These are phyloP conservation scores for Lumbricus terrestris DNA, from an alignment of 2,888 invertebrate genomes.

Conservation along the genomic window DNA sequence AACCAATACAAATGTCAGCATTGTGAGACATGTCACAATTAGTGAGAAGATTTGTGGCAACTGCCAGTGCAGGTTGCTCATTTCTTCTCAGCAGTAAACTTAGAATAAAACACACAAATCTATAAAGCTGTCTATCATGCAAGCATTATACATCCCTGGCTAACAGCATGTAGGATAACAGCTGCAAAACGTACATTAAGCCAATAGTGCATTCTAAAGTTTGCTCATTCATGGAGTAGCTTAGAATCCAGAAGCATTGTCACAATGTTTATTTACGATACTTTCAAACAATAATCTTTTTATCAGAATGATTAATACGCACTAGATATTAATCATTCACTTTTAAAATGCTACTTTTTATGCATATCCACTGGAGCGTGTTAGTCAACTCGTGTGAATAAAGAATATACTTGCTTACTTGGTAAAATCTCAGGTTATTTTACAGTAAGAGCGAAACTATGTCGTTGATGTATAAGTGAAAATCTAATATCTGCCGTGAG, in stretches of 20 bases:
- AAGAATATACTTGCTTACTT: no score
- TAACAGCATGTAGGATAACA: neutral
- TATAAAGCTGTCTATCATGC: neutral
- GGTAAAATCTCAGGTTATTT: neutral
- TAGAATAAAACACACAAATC: neutral
- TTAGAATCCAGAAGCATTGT: neutral
- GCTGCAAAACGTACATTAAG: neutral
- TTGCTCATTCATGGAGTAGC: neutral
- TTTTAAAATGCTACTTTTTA: no score
- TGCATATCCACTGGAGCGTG: no score
- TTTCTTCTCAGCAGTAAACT: neutral
- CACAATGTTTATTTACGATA: no score
- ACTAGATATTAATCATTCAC: no score
- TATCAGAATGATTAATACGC: no score
- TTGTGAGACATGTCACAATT: neutral
- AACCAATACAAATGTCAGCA: constrained; percentile 3
- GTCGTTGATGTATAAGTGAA: no score
- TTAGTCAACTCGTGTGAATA: no score
- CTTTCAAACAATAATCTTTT: no score
- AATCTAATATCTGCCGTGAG: no score
- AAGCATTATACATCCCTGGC: neutral
- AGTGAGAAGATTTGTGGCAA: neutral
- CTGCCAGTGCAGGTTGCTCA: neutral
- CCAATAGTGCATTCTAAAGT: neutral
- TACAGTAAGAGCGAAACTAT: no score